Evolutionary conservation across 53 echinoderm and acorn worm species (phyloP), one percentile per base, ranked within the genome.

Genomic region (Paracentrotus lividus): DNA sequence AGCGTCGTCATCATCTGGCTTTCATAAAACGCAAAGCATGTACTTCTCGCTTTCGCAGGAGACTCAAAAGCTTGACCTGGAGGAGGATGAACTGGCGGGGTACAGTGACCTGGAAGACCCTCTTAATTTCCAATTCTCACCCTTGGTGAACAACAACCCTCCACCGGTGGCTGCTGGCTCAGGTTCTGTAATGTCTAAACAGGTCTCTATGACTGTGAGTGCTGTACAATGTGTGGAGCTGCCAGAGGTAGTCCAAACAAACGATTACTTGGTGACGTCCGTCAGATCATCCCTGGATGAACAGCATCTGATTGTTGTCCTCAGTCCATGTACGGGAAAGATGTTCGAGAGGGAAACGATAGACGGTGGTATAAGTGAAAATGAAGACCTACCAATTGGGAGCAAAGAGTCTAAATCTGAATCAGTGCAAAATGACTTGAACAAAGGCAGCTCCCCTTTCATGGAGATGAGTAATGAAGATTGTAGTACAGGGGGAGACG

Each of bases 1-100:
- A 81, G 88, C 96, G 1, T 95, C 94, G 54, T 92, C 84, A 20
- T 95, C 92, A 49, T 93, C 86, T 20, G 84, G 88, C 49, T 87
- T 95, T 57, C 95, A 93, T 56, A 94, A 72, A 29, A 57, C 90
- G 13, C 95, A 95, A 36, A 85, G 78, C 24, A 95, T 95, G 69
- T 95, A 92, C n/a, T 96, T 93, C 26, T 91, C 95, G 14, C 92
- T 97, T 23, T 95, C 94, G 90, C 93, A 95, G n/a, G 95, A 95
- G 95, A 93, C 97, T 1, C 95, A 97, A 93, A 95, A 95, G 52
- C 94, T 95, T 32, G 95, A 97, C 36, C 93, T 97, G 92, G 96
- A 96, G 43, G 97, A 97, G 60, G 97, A 97, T 43, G 95, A 96
- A 49, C 94, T 94, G 33, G 93, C 93, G 8, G 78, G 93, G 34